Base-by-base conservation (phyloP, 2,113 vertebrate genomes). In the Nothobranchius kuhntae region DNA sequence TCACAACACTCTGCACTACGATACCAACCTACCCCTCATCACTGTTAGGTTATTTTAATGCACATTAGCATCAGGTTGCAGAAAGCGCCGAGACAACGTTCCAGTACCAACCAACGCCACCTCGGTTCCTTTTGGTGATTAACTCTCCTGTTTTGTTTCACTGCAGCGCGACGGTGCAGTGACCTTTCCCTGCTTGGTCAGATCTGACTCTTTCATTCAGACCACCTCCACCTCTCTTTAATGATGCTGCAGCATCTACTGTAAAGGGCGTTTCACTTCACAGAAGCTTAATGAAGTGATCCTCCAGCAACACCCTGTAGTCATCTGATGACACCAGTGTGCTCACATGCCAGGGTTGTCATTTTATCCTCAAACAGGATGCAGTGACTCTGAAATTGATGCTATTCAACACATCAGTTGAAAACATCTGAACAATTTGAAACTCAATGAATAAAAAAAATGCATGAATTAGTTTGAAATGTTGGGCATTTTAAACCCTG, bases 131-230 rank as follows among this genome's bases (percentile, higher is more conserved):
- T 13, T n/a, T 42, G 46, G 44, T 44, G 44, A 70, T 51, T 24
- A 10, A 53, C 9, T 11, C 36, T 59, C 24, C 53, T 48, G 15
- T 50, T 65, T 61, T 38, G 24, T 55, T 57, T 65, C 60, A 38
- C 42, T 53, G 61, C 47, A 42, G 30, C 45, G 15, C 45, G 44
- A 52, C 52, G 45, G 26, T 44, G 21, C n/a, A 24, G 7, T 65
- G 47, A 46, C 60, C 9, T 61, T 58, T 9, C 15, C 15, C 13
- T 55, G 45, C 15, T 51, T 1, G 40, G 0, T 13, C 38, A 47
- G 30, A 64, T 68, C n/a, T 30, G 11, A 67, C 53, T 6, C 36
- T 72, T 38, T 42, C 2, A 21, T 21, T 21, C 21, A 21, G 21
- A 21, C n/a, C 56, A 54, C 47, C 21, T 13, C 0, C 52, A 46